Evolutionary conservation across 1,140 invertebrate genomes (phyloP), one percentile per base, ranked within the genome.

Genomic region (Lysiphlebus fabarum): DNA sequence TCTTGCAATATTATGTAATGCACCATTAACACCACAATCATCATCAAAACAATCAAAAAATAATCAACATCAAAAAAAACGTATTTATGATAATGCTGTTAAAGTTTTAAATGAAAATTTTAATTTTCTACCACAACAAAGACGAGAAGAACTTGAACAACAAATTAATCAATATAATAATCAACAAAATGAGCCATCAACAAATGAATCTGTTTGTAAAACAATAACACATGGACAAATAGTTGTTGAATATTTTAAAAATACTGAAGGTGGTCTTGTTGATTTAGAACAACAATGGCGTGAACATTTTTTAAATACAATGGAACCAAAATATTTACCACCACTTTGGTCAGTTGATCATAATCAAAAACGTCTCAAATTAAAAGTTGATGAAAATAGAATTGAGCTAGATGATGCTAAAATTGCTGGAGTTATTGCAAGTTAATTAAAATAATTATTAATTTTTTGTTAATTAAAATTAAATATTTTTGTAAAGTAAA

Each of bases 321-420:
- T 93, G 90, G 72, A 86, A 37, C 91, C 91, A 0, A 72, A 82
- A 42, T 85, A 80, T 74, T 79, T 93, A 67, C 91, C 91, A 0
- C 72, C 82, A 6, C 74, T 89, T 45, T 93, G 91, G 91, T 92
- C 90, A 51, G 74, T 89, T 12, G 82, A 82, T 62, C 89, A 91
- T 65, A 90, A 85, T 66, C 82, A 84, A 51, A 81, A 86, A 50
- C 75, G 77, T 17, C 62, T 77, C 41, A 64, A 58, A n/a, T 73
- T 79, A 62, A 73, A 74, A 44, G 67, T 73, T 48, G 66, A 53
- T 26, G 70, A 79, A 61, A 77, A 74, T 53, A 66, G 74, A 67
- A 78, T 81, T 36, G 65, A 76, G 54, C 70, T 73, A 14, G 62
- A 70, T 51, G 77, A 81, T 61, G 76, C 73, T 4, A 71, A 66